phyloP scores from a whole-genome alignment of 1,140 invertebrate genomes.

The Sminthurides bifidus region DNA sequence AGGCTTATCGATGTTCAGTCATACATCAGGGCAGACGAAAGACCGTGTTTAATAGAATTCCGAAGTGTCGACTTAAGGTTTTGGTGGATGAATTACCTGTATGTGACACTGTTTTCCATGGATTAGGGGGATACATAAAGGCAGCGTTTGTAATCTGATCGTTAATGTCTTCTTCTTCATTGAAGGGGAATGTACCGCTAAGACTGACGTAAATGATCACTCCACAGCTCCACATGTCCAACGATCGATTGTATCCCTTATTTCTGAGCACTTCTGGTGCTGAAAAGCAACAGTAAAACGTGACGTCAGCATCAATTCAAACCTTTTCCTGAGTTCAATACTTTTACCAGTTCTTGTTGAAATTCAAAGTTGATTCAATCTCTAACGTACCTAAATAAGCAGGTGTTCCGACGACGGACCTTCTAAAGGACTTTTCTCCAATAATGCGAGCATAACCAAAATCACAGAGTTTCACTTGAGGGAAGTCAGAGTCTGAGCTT shows the following conservation, averaged over 20 bases:
- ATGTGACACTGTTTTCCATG: slow-evolving; percentile 95
- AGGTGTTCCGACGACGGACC: slow-evolving; percentile 95
- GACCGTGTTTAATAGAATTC: background rate
- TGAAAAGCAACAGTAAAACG: slow-evolving; percentile 37
- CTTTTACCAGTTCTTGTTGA: background rate
- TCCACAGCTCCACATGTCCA: slow-evolving; percentile 99
- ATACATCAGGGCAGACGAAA: background rate
- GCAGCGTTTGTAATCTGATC: slow-evolving; percentile 99
- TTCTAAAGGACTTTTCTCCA: slow-evolving; percentile 87
- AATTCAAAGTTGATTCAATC: background rate
- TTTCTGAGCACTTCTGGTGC: slow-evolving; percentile 97
- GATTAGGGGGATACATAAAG: slow-evolving; percentile 98
- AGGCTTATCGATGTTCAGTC: background rate
- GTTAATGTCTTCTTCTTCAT: slow-evolving; percentile 98
- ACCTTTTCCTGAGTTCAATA: background rate
- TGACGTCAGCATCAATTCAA: slow-evolving; percentile 1
- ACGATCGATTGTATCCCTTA: slow-evolving; percentile 94
- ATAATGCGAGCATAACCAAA: slow-evolving; percentile 98
- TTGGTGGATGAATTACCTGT: slow-evolving; percentile 54
- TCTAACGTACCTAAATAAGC: slow-evolving; percentile 92
- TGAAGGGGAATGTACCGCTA: slow-evolving; percentile 96
- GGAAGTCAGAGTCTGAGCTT: slow-evolving; percentile 83
- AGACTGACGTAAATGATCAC: slow-evolving; percentile 95
- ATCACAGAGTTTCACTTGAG: slow-evolving; percentile 97
- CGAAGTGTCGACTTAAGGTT: background rate